These are phyloP conservation scores for Piaya cayana DNA, from an alignment of 2,113 vertebrate species.

Conservation along the genomic window DNA sequence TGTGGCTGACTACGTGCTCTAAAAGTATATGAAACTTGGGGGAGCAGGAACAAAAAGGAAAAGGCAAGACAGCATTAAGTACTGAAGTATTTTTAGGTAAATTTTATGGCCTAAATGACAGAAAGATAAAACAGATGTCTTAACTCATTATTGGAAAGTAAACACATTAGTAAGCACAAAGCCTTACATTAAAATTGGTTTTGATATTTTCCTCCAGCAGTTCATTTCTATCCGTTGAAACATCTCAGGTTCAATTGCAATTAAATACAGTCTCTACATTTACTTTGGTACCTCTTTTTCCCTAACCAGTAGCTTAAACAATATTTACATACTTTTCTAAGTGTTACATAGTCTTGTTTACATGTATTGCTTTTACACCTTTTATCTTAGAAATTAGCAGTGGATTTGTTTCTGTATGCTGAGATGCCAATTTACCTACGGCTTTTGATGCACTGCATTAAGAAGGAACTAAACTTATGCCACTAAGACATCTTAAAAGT, in stretches of 20 bases:
- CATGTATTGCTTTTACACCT: not conserved
- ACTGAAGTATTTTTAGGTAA: not conserved
- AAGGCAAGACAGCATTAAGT: not conserved
- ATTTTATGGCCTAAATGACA: not conserved
- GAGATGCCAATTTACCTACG: not conserved
- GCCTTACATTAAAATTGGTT: not conserved
- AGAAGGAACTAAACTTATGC: not conserved
- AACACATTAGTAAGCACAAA: not conserved
- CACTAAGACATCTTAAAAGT: not conserved
- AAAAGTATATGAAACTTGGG: not conserved
- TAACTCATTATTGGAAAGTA: not conserved
- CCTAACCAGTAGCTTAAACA: not conserved
- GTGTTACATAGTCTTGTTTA: not conserved
- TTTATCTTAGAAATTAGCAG: not conserved
- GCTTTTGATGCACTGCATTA: not conserved
- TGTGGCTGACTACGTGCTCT: not conserved
- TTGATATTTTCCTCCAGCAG: not conserved
- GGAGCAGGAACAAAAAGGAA: not conserved
- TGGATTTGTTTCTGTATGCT: not conserved
- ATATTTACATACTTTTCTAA: not conserved
- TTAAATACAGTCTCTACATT: not conserved
- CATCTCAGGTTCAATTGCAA: not conserved
- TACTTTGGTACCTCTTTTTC: not conserved
- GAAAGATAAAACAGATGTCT: not conserved
- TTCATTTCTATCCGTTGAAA: not conserved